Percentiles rank a stretch among this genome's conserved stretches.
phyloP scores from a whole-genome alignment of 2,888 invertebrate species.

The Mycogona germanica region DNA sequence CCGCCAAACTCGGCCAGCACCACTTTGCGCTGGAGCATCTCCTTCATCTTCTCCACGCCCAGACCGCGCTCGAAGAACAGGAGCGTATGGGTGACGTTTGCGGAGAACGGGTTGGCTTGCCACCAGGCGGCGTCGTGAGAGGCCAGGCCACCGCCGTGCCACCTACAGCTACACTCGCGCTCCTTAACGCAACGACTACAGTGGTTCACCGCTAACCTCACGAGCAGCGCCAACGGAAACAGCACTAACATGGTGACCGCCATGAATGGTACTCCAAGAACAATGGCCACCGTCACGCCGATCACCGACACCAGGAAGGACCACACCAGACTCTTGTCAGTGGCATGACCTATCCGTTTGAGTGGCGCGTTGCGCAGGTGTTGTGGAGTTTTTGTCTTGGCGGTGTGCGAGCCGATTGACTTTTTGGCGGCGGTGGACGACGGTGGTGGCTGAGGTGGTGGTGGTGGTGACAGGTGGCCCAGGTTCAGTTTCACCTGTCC shows the following conservation, averaged over 20 bases:
- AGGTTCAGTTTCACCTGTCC: no score
- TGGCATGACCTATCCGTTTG: conserved; percentile 34
- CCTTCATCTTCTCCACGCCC: conserved; percentile 35
- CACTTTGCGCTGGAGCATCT: conserved; percentile 38
- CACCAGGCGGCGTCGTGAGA: conserved; percentile 39
- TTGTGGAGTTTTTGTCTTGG: conserved; percentile 15
- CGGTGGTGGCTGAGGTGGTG: no score
- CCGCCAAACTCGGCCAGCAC: conserved; percentile 33
- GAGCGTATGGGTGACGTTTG: conserved; percentile 39
- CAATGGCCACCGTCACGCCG: conserved; percentile 32
- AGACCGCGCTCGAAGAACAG: conserved; percentile 40
- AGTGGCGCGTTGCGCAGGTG: conserved; percentile 34
- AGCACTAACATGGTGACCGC: conserved; percentile 28
- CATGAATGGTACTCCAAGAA: conserved; percentile 38
- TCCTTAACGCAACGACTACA: conserved; percentile 15
- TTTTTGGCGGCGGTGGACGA: no score
- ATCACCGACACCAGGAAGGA: conserved; percentile 27
- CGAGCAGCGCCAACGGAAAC: conserved; percentile 33
- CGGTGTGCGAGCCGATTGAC: no score
- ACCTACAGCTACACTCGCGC: background rate
- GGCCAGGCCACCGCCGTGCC: conserved; percentile 26
- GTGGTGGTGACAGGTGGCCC: no score
- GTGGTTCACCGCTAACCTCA: conserved; percentile 27
- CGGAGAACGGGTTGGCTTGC: conserved; percentile 29
- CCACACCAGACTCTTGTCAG: conserved; percentile 33